Conservation (phyloP, 1,140 invertebrate genomes). For the Philopotamus ludificatus region DNA sequence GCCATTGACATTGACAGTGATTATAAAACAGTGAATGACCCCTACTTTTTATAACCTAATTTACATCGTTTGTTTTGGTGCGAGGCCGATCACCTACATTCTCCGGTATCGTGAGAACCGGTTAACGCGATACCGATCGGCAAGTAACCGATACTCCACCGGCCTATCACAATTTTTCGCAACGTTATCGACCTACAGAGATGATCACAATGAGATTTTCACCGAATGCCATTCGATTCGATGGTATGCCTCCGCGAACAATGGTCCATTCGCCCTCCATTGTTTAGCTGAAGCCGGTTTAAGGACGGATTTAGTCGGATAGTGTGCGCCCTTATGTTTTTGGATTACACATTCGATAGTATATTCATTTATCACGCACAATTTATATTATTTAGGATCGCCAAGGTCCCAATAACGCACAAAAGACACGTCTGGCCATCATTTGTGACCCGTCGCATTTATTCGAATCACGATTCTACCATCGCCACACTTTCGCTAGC, state of each 20-base stretch:
- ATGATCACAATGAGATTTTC: too few relatives aligned
- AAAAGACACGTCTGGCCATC: neutral
- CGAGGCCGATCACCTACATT: neutral
- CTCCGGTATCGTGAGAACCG: neutral
- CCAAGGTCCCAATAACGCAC: neutral
- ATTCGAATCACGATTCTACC: neutral
- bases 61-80: neutral
- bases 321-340: too few relatives aligned
- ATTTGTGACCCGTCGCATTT: neutral
- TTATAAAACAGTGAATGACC: neutral
- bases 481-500: neutral
- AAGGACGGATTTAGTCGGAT: too few relatives aligned
- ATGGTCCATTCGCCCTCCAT: too few relatives aligned
- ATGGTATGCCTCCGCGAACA: too few relatives aligned
- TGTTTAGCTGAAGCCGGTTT: neutral
- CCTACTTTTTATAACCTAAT: neutral
- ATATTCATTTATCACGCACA: neutral
- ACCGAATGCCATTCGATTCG: too few relatives aligned
- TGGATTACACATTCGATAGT: neutral
- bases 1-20: neutral
- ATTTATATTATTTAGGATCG: neutral
- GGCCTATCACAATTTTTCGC: too few relatives aligned
- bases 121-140: neutral
- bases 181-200: too few relatives aligned
- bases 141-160: neutral